Evolutionary conservation across 2,113 vertebrate genomes (phyloP).

Genomic region (Paradisaea rubra): DNA sequence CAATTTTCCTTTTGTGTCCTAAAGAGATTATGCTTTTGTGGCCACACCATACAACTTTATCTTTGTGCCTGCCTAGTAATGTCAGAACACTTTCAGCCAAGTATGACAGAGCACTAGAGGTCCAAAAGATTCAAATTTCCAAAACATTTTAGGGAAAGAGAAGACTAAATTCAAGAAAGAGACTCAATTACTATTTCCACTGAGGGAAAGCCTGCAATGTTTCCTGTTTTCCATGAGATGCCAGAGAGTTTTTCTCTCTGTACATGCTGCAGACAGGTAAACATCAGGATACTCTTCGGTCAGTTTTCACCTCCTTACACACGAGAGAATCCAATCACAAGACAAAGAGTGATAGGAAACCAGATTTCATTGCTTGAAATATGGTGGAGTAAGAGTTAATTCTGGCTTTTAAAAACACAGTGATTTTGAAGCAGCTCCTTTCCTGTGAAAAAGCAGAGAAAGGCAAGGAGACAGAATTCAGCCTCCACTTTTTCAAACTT

Average conservation of each 20-base stretch:
- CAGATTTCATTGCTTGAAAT: not conserved
- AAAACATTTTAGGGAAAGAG: not conserved
- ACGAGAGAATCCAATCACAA: not conserved
- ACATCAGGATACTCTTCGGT: not conserved
- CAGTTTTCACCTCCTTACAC: not conserved
- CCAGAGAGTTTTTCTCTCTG: not conserved
- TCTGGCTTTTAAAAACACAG: not conserved
- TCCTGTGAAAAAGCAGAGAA: not conserved
- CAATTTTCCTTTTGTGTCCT: not conserved
- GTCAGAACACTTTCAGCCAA: not conserved
- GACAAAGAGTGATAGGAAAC: not conserved
- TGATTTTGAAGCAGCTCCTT: not conserved
- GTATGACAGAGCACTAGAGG: not conserved
- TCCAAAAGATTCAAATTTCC: not conserved
- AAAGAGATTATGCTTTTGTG: not conserved
- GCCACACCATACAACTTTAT: not conserved
- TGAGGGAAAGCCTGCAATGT: not conserved
- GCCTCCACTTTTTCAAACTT: not conserved
- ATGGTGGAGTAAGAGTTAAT: not conserved
- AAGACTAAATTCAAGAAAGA: not conserved
- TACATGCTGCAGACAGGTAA: not conserved
- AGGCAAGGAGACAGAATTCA: not conserved
- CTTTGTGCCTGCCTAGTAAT: not conserved
- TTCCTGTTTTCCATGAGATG: not conserved
- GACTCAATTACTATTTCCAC: not conserved